Evolutionary conservation across 2,797 vertebrate species (phyloP).

Genomic region (Cichlasoma orientale): DNA sequence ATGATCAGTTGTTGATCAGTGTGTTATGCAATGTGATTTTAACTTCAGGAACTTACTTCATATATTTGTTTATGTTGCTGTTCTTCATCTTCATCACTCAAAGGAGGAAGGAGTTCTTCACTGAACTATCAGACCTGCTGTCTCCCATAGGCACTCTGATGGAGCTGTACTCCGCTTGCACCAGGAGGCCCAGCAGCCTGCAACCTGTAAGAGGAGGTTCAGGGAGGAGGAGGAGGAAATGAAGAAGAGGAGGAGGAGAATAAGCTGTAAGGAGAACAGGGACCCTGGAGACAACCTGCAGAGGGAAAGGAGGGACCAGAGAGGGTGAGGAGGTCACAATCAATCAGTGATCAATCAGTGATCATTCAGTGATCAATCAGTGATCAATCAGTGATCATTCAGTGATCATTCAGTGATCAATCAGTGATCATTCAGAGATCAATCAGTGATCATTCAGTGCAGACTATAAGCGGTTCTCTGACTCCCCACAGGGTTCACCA

Average conservation of each 20-base stretch:
- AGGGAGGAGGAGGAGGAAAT: background rate
- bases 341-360: fast-evolving
- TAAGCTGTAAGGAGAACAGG: conserved; percentile 26
- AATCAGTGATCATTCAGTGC: background rate
- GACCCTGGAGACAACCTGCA: background rate
- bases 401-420: no score
- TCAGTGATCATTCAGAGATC: background rate
- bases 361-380: background rate
- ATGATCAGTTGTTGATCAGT: no score
- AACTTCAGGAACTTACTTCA: no score
- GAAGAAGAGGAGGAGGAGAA: background rate
- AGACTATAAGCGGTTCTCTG: background rate
- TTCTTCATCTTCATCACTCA: background rate
- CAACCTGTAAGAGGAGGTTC: conserved; percentile 7
- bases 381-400: no score
- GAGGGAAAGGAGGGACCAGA: background rate
- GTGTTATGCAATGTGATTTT: no score
- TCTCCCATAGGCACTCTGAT: conserved; percentile 14
- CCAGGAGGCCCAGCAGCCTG: conserved; percentile 4
- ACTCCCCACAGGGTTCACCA: conserved; percentile 5
- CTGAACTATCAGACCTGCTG: background rate
- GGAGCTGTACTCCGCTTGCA: conserved; percentile 24
- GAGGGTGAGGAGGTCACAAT: conserved; percentile 9
- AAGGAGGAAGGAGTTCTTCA: no score
- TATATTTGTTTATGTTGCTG: no score